Base-by-base conservation (phyloP, 2,888 invertebrate genomes). In the Coenonympha glycerion region DNA sequence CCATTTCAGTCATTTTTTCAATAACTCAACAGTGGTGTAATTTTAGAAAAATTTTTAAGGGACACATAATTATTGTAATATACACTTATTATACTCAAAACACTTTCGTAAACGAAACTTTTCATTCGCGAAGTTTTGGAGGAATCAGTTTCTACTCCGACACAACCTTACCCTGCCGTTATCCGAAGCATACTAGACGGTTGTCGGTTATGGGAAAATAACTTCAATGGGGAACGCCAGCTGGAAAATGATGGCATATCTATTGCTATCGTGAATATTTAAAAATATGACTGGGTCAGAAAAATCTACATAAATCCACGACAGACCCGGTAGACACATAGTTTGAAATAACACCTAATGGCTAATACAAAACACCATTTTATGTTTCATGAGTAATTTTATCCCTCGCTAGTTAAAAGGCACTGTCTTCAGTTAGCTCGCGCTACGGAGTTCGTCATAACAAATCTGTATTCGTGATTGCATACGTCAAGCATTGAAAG, bases 121-220 rank as follows among this genome's bases (percentile, higher is more conserved):
- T 30, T 21, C 21, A n/a, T 28, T 13, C 34, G 36, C 51, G 51
- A 58, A 55, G 55, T 59, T 59, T 58, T 51, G 36, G 33, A 46
- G 52, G 55, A 53, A 49, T n/a, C n/a, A 52, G 33, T 40, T 13
- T 24, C 36, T 30, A 15, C 18, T 21, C 9, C 41, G 47, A 40
- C 51, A 52, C 61, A 40, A 57, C 61, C 55, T 50, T 21, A 44
- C 55, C 41, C 39, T 9, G 2, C 41, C 47, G 51, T 19, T 47
- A 48, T 34, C 33, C 36, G 26, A 47, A 45, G 52, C 52, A 49
- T 42, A 63, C 63, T 63, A 56, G 22, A 1, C 21, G 24, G 3
- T 8, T 33, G 16, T 1, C 16, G 31, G 13, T 30, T n/a, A 30
- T 22, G 40, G 46, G 26, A 26, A 31, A 46, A 19, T 41, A 19